Conservation (phyloP, 2,797 vertebrate genomes). For the Poeciliopsis gracilis region DNA sequence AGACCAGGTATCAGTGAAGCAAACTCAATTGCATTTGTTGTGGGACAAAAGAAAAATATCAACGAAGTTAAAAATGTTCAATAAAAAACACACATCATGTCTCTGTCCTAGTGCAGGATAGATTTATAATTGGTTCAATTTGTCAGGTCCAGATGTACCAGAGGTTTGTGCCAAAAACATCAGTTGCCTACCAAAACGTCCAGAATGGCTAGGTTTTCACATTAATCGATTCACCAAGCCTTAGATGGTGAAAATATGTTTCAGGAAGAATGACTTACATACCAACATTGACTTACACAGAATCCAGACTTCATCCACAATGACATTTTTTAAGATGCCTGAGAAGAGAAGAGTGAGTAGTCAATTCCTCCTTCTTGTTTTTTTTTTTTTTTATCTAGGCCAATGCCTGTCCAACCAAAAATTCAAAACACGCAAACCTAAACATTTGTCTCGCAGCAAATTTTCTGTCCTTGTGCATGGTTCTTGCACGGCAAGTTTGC, state of each 20-base stretch:
- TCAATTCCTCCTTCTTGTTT: neutral
- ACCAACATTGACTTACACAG: neutral
- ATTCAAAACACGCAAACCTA: slow-evolving; percentile 25
- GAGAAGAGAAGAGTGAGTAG: neutral
- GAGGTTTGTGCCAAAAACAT: neutral
- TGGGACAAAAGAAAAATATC: neutral
- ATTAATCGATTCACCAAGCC: neutral
- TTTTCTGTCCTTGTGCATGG: slow-evolving; percentile 53
- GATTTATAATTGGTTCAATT: neutral
- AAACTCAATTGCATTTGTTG: neutral
- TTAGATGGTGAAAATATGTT: neutral
- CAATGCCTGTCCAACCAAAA: slow-evolving; percentile 54
- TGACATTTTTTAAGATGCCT: neutral
- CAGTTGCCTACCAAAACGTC: neutral
- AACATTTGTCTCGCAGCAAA: slow-evolving; percentile 40
- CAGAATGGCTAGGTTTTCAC: neutral
- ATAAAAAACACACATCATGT: neutral
- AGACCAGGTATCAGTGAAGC: neutral
- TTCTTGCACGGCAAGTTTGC: slow-evolving; percentile 63
- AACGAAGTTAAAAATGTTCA: neutral
- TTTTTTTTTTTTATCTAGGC: neutral
- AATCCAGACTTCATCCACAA: neutral
- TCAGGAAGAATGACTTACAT: neutral
- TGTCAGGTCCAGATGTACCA: neutral
- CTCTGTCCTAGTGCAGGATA: neutral